phyloP scores from a whole-genome alignment of 2,888 invertebrate genomes.

The Apamea crenata region DNA sequence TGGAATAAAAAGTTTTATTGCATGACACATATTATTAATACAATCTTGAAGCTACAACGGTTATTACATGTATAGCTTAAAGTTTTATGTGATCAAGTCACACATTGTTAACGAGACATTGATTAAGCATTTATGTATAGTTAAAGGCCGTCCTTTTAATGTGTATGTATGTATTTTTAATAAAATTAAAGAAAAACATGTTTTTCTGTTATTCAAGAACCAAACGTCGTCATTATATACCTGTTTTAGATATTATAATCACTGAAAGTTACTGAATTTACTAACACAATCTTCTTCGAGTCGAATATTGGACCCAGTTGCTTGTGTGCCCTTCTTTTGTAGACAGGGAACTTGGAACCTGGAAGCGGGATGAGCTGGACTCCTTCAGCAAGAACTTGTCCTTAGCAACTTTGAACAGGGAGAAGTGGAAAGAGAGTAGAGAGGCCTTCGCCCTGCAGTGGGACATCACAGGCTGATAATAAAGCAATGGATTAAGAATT shows the following conservation, averaged over 20 bases:
- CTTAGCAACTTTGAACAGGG: too few species aligned
- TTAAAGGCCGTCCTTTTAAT: slow-evolving; percentile 64
- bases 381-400: too few species aligned
- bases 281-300: too few species aligned
- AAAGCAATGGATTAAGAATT: neutral
- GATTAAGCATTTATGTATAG: slow-evolving; percentile 66
- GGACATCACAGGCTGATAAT: too few species aligned
- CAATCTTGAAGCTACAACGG: slow-evolving; percentile 40
- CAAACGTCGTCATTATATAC: neutral
- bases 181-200: slow-evolving; percentile 53
- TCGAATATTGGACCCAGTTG: neutral
- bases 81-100: slow-evolving; percentile 57
- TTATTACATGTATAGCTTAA: slow-evolving; percentile 50
- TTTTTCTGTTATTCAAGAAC: slow-evolving; percentile 4
- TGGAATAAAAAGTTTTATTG: slow-evolving; percentile 31
- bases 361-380: too few species aligned
- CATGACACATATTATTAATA: slow-evolving; percentile 21
- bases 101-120: slow-evolving; percentile 57
- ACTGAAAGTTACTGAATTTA: neutral
- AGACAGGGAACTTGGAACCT: neutral
- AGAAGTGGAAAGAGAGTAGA: too few species aligned
- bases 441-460: too few species aligned
- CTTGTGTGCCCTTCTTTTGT: neutral
- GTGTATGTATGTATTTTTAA: slow-evolving; percentile 68
- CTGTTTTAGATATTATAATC: neutral